Conservation (phyloP, 1,140 invertebrate species). For the Cepaea nemoralis region DNA sequence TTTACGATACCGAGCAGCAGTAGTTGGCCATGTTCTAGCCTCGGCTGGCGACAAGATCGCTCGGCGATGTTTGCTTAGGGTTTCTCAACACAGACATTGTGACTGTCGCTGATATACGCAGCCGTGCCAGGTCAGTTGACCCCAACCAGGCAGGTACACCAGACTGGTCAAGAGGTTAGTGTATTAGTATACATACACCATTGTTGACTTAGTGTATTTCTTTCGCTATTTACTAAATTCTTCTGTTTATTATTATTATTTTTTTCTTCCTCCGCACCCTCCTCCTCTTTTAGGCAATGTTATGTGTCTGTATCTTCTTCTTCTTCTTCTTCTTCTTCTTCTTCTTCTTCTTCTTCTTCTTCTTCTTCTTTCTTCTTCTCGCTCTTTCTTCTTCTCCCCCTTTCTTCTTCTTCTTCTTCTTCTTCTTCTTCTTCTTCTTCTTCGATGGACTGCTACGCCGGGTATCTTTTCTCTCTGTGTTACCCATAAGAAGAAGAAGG, state of each 20-base stretch:
- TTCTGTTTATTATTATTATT: background rate
- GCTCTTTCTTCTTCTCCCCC: background rate
- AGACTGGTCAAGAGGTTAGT: too few relatives aligned
- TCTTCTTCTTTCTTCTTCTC: background rate
- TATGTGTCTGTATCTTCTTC: background rate
- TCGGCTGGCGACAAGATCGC: too few relatives aligned
- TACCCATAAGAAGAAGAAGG: background rate
- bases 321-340: background rate
- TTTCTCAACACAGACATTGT: too few relatives aligned
- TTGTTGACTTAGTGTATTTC: background rate
- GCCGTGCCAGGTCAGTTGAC: too few relatives aligned
- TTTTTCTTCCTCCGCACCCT: background rate
- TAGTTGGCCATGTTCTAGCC: too few relatives aligned
- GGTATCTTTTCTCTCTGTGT: background rate
- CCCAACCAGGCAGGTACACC: too few relatives aligned
- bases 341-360: too few relatives aligned
- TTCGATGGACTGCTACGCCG: background rate
- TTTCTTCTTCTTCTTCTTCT: constrained; percentile 14
- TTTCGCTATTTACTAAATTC: background rate
- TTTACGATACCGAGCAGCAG: too few relatives aligned
- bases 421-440: background rate
- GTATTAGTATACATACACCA: too few relatives aligned
- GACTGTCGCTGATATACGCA: too few relatives aligned
- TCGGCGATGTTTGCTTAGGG: too few relatives aligned
- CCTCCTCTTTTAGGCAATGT: background rate